Percentiles rank a stretch among this genome's conserved stretches.
Conservation (phyloP, 2,888 invertebrate genomes). For the Gymnoscelis rufifasciata region DNA sequence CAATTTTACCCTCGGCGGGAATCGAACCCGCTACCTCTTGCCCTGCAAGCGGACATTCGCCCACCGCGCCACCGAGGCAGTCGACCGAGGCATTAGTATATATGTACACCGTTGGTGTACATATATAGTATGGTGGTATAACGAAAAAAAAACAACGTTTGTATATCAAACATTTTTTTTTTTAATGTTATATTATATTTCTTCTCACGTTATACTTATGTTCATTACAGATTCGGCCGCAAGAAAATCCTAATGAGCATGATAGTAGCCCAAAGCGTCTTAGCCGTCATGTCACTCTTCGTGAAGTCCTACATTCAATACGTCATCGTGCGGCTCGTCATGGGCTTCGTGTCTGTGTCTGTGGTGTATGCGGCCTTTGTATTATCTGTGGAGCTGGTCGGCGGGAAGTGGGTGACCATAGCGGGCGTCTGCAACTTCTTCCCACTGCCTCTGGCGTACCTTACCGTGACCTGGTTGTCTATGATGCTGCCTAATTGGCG, state of each 20-base stretch:
- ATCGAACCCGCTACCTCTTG: too few relatives aligned
- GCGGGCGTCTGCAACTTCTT: slow-evolving; percentile 90
- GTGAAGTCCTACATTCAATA: slow-evolving; percentile 85
- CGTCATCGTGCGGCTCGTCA: slow-evolving; percentile 82
- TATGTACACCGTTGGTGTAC: too few relatives aligned
- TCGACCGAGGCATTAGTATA: too few relatives aligned
- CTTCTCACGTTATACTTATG: too few relatives aligned
- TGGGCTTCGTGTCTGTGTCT: slow-evolving; percentile 89
- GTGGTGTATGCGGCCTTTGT: slow-evolving; percentile 90
- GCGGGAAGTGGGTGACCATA: slow-evolving; percentile 88
- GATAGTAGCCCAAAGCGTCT: slow-evolving; percentile 82
- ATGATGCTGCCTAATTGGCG: slow-evolving; percentile 86
- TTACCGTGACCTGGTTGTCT: slow-evolving; percentile 85
- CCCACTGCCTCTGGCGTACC: slow-evolving; percentile 87
- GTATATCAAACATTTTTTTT: too few relatives aligned
- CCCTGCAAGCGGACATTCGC: too few relatives aligned
- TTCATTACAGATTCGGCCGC: slow-evolving; percentile 83
- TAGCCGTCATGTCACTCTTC: slow-evolving; percentile 84
- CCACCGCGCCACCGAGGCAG: too few relatives aligned
- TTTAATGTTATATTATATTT: too few relatives aligned
- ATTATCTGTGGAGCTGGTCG: slow-evolving; percentile 87
- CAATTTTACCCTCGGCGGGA: too few relatives aligned
- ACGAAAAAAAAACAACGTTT: too few relatives aligned
- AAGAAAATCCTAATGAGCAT: slow-evolving; percentile 86
- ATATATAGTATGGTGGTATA: too few relatives aligned